Conservation (phyloP, 1,140 invertebrate genomes). For the Pseudomyrmex gracilis region DNA sequence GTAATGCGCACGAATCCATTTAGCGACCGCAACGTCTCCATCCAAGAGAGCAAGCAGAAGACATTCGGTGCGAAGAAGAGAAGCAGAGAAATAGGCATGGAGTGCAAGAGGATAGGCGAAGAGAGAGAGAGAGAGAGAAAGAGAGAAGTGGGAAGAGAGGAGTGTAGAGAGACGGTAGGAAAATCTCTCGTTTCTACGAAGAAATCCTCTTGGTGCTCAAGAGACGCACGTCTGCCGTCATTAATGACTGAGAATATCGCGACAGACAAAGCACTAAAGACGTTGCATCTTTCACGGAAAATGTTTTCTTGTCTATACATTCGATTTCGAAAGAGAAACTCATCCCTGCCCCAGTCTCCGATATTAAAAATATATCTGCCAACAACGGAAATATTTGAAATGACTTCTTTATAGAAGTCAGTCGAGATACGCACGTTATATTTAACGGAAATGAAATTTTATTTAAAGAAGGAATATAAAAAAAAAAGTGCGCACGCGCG, state of each 20-base stretch:
- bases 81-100: slow-evolving; percentile 41
- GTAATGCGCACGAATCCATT: slow-evolving; percentile 82
- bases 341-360: neutral
- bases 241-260: slow-evolving; percentile 50
- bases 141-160: neutral
- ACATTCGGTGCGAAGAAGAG: slow-evolving; percentile 44
- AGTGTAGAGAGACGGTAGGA: slow-evolving; percentile 1
- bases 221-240: slow-evolving; percentile 48
- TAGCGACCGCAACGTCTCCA: slow-evolving; percentile 78
- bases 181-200: slow-evolving; percentile 48
- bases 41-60: slow-evolving; percentile 59
- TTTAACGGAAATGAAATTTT: neutral
- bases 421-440: neutral
- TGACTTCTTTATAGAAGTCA: neutral
- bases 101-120: slow-evolving; percentile 9
- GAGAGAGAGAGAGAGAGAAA: slow-evolving; percentile 3
- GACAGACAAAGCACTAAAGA: slow-evolving; percentile 33
- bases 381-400: neutral
- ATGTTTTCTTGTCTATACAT: slow-evolving; percentile 34
- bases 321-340: neutral
- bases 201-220: slow-evolving; percentile 35
- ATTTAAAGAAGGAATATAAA: neutral
- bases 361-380: neutral
- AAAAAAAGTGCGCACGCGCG: neutral
- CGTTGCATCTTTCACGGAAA: slow-evolving; percentile 30